Base-by-base conservation (phyloP, 2,888 invertebrate species). In the Diaperis boleti region DNA sequence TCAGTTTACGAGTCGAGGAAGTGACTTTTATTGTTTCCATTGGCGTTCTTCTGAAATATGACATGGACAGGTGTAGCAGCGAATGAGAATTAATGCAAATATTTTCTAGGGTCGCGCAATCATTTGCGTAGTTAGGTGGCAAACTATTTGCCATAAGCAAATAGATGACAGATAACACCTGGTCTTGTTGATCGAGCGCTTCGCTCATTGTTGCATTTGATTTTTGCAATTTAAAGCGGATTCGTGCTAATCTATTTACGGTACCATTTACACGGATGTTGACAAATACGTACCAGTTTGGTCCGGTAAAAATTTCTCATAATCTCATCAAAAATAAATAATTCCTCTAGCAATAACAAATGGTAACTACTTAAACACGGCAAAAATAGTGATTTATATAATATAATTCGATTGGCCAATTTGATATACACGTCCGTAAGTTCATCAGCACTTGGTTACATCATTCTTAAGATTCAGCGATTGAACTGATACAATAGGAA, bases 111-210 rank as follows among this genome's bases (percentile, higher is more conserved):
- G 22, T 33, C 31, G 3, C 6, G 5, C 11, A 8, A 42, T 17
- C 44, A 45, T 45, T 45, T 45, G 47, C 47, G 47, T 47, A 47
- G 47, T 47, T 47, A 31, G 47, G 47, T 31, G 47, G 31, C 31
- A 31, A 17, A 4, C 7, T 47, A 47, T 47, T 50, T 37, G 50
- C 35, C 10, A 13, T 8, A 11, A 37, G 50, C 11, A 50, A 50
- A 50, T 50, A n/a, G n/a, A 50, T 50, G 50, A 33, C 33, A 49
- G 49, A 49, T 20, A 37, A 37, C 47, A 47, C 47, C 47, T 47
- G 47, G 29, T 47, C 15, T 33, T 33, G 33, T 33, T 33, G 33
- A 33, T 33, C 11, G 33, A 33, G 33, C 33, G 33, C n/a, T 5
- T 6, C 26, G 33, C 5, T 33, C 11, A 11, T 33, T 33, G 31